A percentile compares a stretch with the other conserved stretches of the same genome.
Conservation (phyloP, 1,140 invertebrate genomes). For the Babylonia areolata region DNA sequence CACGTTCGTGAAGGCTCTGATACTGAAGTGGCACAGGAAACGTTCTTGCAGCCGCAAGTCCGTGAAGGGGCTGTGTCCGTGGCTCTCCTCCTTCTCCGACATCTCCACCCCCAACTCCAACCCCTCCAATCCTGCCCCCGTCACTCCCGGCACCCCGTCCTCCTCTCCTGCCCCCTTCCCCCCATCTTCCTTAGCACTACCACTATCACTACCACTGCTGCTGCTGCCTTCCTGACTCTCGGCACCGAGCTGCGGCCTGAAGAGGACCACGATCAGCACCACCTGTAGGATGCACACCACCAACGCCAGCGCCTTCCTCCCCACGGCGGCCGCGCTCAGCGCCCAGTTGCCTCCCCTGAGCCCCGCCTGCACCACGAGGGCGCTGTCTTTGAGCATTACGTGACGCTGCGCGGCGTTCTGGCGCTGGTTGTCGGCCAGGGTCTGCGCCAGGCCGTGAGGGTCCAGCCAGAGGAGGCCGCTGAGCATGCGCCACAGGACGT, state of each 20-base stretch:
- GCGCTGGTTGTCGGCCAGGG: constrained; percentile 25
- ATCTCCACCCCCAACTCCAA: too few relatives aligned
- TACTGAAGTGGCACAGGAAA: neutral
- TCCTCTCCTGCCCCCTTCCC: neutral
- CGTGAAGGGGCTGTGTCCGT: neutral
- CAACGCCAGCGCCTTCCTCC: constrained; percentile 10
- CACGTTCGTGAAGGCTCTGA: neutral
- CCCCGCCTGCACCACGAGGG: constrained; percentile 15
- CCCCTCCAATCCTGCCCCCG: too few relatives aligned
- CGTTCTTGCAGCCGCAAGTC: neutral
- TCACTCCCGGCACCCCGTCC: too few relatives aligned
- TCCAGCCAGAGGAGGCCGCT: constrained; percentile 28
- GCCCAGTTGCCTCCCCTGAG: constrained; percentile 28
- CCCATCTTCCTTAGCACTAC: neutral
- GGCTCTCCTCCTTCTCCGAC: too few relatives aligned
- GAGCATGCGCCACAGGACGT: constrained; percentile 28
- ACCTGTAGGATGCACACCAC: constrained; percentile 12
- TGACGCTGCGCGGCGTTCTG: neutral
- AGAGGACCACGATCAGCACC: neutral
- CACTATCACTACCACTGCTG: too few relatives aligned
- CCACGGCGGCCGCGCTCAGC: neutral
- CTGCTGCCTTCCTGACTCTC: neutral
- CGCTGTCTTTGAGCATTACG: constrained; percentile 14
- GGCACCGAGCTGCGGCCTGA: constrained; percentile 14
- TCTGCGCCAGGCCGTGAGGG: constrained; percentile 7